phyloP scores from a whole-genome alignment of 2,797 vertebrate genomes.

The Spheniscus humboldti region DNA sequence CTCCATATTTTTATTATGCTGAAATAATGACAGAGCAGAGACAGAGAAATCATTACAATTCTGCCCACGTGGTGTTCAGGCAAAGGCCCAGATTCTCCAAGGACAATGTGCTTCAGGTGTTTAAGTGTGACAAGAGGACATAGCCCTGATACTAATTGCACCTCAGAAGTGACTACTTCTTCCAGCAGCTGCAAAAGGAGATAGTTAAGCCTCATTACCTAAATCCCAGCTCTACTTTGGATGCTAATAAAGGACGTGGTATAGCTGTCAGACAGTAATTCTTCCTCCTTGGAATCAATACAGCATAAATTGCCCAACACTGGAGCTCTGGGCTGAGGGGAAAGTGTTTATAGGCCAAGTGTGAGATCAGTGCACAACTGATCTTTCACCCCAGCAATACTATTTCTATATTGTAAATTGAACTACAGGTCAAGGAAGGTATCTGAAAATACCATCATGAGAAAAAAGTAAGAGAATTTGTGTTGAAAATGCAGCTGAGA shows the following conservation, averaged over 20 bases:
- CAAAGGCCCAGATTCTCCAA: not conserved
- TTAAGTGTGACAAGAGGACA: slow-evolving; percentile 7
- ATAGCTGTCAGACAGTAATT: slow-evolving; percentile 22
- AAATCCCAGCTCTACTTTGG: not conserved
- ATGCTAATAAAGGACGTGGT: not conserved
- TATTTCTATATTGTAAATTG: not conserved
- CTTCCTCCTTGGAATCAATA: slow-evolving; percentile 30
- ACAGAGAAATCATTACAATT: not conserved
- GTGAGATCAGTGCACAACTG: not conserved
- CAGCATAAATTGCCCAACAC: not conserved
- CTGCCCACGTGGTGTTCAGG: not conserved
- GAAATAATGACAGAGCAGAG: not conserved
- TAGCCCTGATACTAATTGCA: not conserved
- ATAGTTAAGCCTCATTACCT: slow-evolving; percentile 36
- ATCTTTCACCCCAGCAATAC: not conserved
- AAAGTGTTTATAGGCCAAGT: not conserved
- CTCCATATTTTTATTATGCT: not conserved
- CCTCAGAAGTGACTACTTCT: not conserved
- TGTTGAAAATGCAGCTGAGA: not conserved
- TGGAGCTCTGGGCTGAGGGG: not conserved
- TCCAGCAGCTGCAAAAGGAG: slow-evolving; percentile 2
- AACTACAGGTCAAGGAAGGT: not conserved
- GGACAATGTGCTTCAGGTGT: not conserved
- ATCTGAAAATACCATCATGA: not conserved
- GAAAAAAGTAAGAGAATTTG: not conserved